These are phyloP conservation scores for Hippasteria phrygiana DNA, from an alignment of 53 echinoderm and acorn worm species.

Conservation along the genomic window DNA sequence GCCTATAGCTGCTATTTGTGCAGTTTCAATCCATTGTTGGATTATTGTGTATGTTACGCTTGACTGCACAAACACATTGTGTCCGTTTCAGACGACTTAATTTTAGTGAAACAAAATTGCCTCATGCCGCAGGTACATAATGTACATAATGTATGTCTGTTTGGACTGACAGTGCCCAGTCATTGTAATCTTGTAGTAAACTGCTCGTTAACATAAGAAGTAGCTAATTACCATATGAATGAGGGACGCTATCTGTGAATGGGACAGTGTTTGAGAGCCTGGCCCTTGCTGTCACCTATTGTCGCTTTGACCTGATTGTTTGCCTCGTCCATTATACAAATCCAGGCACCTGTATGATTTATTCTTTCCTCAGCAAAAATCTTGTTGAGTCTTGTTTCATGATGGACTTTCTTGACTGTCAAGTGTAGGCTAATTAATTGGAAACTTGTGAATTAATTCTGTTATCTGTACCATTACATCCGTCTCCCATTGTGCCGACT, in stretches of 20 bases:
- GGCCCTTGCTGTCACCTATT: conserved; percentile 9
- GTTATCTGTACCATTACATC: neutral
- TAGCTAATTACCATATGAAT: conserved; percentile 48
- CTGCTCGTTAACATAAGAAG: too few species aligned
- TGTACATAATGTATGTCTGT: neutral
- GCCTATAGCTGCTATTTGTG: too few species aligned
- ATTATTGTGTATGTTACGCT: too few species aligned
- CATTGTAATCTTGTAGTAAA: too few species aligned
- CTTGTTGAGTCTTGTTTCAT: neutral
- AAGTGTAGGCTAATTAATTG: conserved; percentile 19
- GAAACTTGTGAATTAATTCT: conserved; percentile 2
- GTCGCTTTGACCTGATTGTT: conserved; percentile 8
- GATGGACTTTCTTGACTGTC: neutral
- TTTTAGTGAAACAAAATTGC: neutral
- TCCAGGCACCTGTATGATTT: neutral
- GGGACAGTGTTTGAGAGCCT: neutral
- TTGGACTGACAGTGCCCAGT: neutral
- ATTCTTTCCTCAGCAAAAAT: neutral
- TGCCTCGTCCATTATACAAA: neutral
- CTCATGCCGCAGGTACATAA: neutral
- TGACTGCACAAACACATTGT: too few species aligned
- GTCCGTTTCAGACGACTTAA: neutral
- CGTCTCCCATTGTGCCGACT: neutral
- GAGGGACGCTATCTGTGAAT: conserved; percentile 45
- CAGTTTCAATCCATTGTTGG: too few species aligned